A percentile compares a stretch with the other conserved stretches of the same genome.
Conservation (phyloP, 2,888 invertebrate species). For the Gerosis bhagava region DNA sequence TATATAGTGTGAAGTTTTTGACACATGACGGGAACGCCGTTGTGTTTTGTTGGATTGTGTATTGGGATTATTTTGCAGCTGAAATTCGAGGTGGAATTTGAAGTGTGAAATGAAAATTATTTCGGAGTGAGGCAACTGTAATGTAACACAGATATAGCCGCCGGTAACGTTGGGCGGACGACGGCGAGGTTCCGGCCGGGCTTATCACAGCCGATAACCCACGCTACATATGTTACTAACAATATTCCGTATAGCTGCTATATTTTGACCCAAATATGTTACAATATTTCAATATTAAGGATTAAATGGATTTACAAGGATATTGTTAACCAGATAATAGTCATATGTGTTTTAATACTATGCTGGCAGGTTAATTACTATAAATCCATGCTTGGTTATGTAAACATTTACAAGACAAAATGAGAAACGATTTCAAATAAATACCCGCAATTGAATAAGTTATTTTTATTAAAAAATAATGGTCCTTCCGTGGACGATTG, state of each 20-base stretch:
- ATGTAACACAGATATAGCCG: constrained; percentile 52
- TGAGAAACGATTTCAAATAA: no score
- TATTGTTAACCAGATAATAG: constrained; percentile 7
- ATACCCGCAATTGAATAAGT: no score
- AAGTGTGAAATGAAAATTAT: constrained; percentile 52
- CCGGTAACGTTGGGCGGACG: constrained; percentile 50
- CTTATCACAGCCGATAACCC: constrained; percentile 74
- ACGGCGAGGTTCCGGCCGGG: constrained; percentile 41
- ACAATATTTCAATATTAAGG: constrained; percentile 26
- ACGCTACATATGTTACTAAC: constrained; percentile 31
- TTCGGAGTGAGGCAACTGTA: constrained; percentile 44
- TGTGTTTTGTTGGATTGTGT: neutral
- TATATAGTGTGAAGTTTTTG: no score
- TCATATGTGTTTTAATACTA: neutral
- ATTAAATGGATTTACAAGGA: constrained; percentile 19
- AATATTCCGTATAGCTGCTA: constrained; percentile 19
- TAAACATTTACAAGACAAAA: no score
- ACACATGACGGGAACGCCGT: constrained; percentile 1
- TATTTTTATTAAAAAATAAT: neutral
- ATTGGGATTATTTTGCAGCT: constrained; percentile 9
- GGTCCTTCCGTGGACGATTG: constrained; percentile 66
- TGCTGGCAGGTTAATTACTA: no score
- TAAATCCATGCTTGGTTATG: no score
- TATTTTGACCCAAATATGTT: constrained; percentile 30
- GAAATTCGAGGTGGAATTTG: constrained; percentile 30